Evolutionary conservation across 2,888 invertebrate species (phyloP).

Genomic region (Habroteleia sp.): DNA sequence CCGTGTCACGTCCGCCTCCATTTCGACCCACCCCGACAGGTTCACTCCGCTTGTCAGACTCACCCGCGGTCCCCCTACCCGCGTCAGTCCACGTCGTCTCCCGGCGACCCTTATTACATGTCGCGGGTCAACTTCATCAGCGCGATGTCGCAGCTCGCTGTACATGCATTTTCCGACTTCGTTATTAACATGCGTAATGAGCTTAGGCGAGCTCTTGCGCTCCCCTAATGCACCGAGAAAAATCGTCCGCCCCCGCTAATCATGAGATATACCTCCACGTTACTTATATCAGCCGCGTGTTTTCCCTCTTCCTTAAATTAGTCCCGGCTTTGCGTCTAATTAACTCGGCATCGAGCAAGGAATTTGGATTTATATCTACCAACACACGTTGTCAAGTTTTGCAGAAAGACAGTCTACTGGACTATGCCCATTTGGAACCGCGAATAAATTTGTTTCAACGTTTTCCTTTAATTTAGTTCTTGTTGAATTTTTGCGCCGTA

Average conservation of each 20-base stretch:
- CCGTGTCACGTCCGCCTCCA: conserved; percentile 80
- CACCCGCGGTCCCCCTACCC: conserved; percentile 64
- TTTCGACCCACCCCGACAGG: conserved; percentile 75
- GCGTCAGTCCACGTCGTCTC: conserved; percentile 69
- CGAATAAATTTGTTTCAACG: no score
- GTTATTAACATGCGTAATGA: conserved; percentile 74
- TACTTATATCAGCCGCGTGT: conserved; percentile 41
- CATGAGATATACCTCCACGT: conserved; percentile 35
- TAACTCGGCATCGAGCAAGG: conserved; percentile 18
- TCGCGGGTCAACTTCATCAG: conserved; percentile 80
- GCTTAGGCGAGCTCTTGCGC: conserved; percentile 39
- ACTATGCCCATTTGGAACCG: no score
- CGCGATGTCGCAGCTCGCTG: conserved; percentile 71
- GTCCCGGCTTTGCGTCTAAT: conserved; percentile 16
- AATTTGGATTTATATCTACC: conserved; percentile 14
- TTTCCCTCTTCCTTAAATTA: conserved; percentile 33
- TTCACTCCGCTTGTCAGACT: conserved; percentile 76
- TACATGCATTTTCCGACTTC: conserved; percentile 65
- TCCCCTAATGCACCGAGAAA: conserved; percentile 33
- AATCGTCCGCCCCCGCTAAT: conserved; percentile 36
- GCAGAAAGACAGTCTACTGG: no score
- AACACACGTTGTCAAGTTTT: no score
- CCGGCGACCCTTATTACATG: conserved; percentile 79
- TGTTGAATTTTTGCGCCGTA: no score
- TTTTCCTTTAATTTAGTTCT: no score